These are phyloP conservation scores for Ptychobarbus kaznakovi DNA, from an alignment of 2,797 vertebrate genomes.

Conservation along the genomic window DNA sequence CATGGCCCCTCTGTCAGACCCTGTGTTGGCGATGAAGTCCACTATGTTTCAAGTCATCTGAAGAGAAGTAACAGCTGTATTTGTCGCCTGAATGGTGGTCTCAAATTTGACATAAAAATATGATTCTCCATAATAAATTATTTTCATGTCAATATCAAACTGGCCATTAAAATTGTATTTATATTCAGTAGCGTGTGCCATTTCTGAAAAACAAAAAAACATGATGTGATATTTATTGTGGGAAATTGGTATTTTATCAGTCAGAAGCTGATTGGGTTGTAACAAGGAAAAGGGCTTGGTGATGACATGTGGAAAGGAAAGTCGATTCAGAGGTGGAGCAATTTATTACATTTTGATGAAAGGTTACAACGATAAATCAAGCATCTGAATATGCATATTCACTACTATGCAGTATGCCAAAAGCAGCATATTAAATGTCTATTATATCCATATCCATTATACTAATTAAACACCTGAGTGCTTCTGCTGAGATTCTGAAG, in stretches of 20 bases:
- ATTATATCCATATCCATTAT: neutral
- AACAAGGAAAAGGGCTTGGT: neutral
- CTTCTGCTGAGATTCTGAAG: neutral
- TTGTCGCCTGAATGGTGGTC: slow-evolving; percentile 45
- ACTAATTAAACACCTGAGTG: neutral
- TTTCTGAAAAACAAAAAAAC: neutral
- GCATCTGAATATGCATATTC: neutral
- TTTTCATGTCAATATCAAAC: neutral
- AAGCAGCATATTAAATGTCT: neutral
- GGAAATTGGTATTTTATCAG: neutral
- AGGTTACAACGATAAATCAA: neutral
- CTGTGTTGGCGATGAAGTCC: slow-evolving; percentile 60
- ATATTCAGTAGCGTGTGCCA: neutral
- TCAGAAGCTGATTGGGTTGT: neutral
- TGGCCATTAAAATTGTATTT: neutral
- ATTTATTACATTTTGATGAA: slow-evolving; percentile 8
- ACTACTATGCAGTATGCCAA: neutral
- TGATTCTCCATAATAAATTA: neutral
- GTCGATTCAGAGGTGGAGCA: neutral
- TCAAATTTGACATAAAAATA: slow-evolving; percentile 37
- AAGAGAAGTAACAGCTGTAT: slow-evolving; percentile 65
- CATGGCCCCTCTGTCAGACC: slow-evolving; percentile 62
- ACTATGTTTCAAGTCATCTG: slow-evolving; percentile 60
- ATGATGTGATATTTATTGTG: neutral
- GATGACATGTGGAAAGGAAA: neutral